Conservation (phyloP, 37 sponge, comb jelly and placozoan species). For the Beroe ovata region DNA sequence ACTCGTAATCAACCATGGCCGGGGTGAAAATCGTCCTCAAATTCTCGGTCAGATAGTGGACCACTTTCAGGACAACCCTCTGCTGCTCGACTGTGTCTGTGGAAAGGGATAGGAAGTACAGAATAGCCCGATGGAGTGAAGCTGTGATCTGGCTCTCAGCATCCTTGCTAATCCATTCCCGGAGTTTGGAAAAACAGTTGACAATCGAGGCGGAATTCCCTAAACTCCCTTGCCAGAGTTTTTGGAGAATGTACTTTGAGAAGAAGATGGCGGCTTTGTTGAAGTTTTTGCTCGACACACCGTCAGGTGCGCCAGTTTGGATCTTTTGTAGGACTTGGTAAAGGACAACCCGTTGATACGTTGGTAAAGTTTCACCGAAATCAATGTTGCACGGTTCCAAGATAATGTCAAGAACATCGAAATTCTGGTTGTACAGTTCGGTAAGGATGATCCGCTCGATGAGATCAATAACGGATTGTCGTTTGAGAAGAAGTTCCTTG, state of each 20-base stretch:
- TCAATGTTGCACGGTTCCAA: conserved; percentile 37
- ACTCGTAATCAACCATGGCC: neutral
- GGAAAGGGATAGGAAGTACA: conserved; percentile 48
- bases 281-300: conserved; percentile 37
- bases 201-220: neutral
- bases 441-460: conserved; percentile 1
- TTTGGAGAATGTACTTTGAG: conserved; percentile 8
- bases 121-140: conserved; percentile 55
- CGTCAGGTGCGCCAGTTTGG: conserved; percentile 62
- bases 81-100: neutral
- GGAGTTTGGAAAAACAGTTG: conserved; percentile 41
- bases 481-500: conserved; percentile 14
- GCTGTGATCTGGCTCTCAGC: neutral
- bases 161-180: conserved; percentile 44
- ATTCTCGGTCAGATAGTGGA: conserved; percentile 57
- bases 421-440: conserved; percentile 36
- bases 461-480: neutral
- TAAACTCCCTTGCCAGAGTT: conserved; percentile 28
- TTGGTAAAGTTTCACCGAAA: neutral
- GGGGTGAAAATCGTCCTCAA: neutral
- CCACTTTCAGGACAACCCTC: conserved; percentile 1
- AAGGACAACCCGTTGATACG: neutral
- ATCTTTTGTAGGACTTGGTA: conserved; percentile 3
- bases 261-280: conserved; percentile 60
- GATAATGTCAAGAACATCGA: conserved; percentile 53